A percentile compares a stretch with the other conserved stretches of the same genome.
Conservation (phyloP, 2,113 vertebrate genomes). For the Plecturocebus donacophilus region DNA sequence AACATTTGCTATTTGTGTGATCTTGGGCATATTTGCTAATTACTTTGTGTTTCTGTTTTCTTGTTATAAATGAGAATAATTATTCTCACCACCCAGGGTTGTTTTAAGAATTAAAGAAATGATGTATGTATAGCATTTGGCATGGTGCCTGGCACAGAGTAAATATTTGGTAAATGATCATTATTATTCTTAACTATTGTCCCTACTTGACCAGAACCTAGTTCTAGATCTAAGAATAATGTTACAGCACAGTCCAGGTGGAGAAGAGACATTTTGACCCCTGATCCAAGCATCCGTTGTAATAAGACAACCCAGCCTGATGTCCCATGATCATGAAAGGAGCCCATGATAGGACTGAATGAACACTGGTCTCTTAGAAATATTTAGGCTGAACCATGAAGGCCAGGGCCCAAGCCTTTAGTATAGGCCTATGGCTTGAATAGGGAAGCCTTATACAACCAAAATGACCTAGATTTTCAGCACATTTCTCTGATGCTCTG, state of each 20-base stretch:
- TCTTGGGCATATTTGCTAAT: not conserved
- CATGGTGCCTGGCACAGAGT: not conserved
- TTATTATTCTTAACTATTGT: not conserved
- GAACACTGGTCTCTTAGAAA: not conserved
- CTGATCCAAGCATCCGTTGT: not conserved
- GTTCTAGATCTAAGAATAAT: not conserved
- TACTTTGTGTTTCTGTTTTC: not conserved
- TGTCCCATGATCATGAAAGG: not conserved
- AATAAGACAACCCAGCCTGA: not conserved
- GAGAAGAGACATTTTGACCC: not conserved
- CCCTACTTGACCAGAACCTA: not conserved
- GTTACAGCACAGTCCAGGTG: not conserved
- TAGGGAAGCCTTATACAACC: not conserved
- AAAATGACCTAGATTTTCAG: not conserved
- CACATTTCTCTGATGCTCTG: not conserved
- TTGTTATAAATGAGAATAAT: slow-evolving; percentile 11
- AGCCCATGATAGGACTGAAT: no score
- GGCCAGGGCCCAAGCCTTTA: not conserved
- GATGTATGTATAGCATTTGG: not conserved
- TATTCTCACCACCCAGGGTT: not conserved
- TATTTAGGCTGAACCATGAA: not conserved
- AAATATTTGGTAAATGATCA: not conserved
- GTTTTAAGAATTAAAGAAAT: slow-evolving; percentile 9
- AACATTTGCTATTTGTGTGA: not conserved
- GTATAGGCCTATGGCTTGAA: not conserved